Percentiles rank a stretch among this genome's conserved stretches.
These are phyloP conservation scores for Synanthedon vespiformis DNA, from an alignment of 2,888 invertebrate species.

Conservation along the genomic window DNA sequence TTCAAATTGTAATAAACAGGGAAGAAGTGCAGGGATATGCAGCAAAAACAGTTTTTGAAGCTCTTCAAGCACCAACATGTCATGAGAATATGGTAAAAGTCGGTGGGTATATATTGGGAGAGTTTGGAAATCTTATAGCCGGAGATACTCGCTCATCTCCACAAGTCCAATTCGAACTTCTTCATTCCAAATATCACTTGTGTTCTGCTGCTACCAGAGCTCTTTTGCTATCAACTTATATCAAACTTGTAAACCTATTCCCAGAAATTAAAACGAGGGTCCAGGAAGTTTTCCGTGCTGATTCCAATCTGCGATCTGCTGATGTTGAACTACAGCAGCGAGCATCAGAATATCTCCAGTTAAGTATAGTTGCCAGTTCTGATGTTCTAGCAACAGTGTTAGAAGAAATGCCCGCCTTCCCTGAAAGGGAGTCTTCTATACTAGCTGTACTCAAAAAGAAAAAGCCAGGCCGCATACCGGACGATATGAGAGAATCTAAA, in stretches of 20 bases:
- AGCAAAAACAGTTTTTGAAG: slow-evolving; percentile 99
- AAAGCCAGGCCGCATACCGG: slow-evolving; percentile 94
- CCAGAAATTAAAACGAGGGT: slow-evolving; percentile 97
- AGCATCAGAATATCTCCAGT: slow-evolving; percentile 96
- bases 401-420: slow-evolving; percentile 99
- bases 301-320: slow-evolving; percentile 96
- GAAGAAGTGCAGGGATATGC: slow-evolving; percentile 99
- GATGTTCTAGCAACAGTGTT: slow-evolving; percentile 98
- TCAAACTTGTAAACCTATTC: slow-evolving; percentile 99
- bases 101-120: slow-evolving; percentile 98
- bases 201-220: slow-evolving; percentile 98
- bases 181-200: slow-evolving; percentile 99
- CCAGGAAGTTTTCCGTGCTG: slow-evolving; percentile 93
- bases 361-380: slow-evolving; percentile 95
- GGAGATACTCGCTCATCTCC: slow-evolving; percentile 98
- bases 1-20: slow-evolving; percentile 98
- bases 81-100: slow-evolving; percentile 99
- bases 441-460: slow-evolving; percentile 98
- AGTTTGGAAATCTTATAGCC: slow-evolving; percentile 99
- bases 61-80: slow-evolving; percentile 97
- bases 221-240: slow-evolving; percentile 95
- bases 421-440: slow-evolving; percentile 97
- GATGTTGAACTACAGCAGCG: slow-evolving; percentile 99
- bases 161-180: slow-evolving; percentile 95
- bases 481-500: slow-evolving; percentile 86